Conservation (phyloP, 2,888 invertebrate species). For the Athalia rosae region DNA sequence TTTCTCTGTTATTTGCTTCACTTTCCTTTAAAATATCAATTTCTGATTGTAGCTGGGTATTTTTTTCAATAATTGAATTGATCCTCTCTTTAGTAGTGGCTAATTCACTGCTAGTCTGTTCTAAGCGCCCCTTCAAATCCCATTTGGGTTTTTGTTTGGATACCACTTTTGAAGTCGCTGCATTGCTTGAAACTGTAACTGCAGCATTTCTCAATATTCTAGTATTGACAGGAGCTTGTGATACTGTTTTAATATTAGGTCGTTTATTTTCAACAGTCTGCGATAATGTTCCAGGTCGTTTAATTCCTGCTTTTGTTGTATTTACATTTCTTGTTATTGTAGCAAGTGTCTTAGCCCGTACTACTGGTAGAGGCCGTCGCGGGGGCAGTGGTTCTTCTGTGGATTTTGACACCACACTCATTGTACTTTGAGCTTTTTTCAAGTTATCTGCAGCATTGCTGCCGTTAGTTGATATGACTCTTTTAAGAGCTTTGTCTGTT, state of each 20-base stretch:
- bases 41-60: conserved; percentile 54
- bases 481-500: conserved; percentile 43
- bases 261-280: conserved; percentile 58
- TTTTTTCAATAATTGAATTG: conserved; percentile 75
- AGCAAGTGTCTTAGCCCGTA: conserved; percentile 59
- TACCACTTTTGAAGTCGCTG: conserved; percentile 21
- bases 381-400: conserved; percentile 62
- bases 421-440: conserved; percentile 56
- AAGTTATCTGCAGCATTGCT: conserved; percentile 34
- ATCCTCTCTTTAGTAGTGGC: conserved; percentile 81
- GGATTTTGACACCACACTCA: conserved; percentile 52
- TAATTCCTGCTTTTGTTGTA: conserved; percentile 54
- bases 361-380: conserved; percentile 48
- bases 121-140: conserved; percentile 68
- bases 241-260: conserved; percentile 55
- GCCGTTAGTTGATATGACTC: conserved; percentile 19
- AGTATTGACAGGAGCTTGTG: conserved; percentile 53
- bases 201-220: conserved; percentile 57
- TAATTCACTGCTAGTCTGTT: conserved; percentile 74
- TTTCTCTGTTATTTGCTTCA: conserved; percentile 54
- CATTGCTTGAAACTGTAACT: conserved; percentile 46
- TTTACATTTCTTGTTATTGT: conserved; percentile 53
- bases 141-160: conserved; percentile 62
- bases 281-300: conserved; percentile 59
- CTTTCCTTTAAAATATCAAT: conserved; percentile 56